Evolutionary conservation across 2,888 invertebrate genomes (phyloP), one percentile per base, ranked within the genome.

Genomic region (Caradrina kadenii): DNA sequence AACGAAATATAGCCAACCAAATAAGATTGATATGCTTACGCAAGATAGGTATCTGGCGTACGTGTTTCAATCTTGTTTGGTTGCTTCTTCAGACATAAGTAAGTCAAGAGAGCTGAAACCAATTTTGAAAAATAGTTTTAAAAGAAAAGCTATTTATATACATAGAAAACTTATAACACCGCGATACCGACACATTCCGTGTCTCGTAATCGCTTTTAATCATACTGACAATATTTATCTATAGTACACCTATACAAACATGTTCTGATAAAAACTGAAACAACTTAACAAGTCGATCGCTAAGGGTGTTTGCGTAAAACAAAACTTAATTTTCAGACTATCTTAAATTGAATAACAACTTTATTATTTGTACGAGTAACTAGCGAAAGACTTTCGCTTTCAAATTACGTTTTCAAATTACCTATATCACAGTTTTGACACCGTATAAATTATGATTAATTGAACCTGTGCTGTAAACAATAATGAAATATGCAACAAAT

Each of bases 291-390:
- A 19, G n/a, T 31, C 19, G 17, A 42, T n/a, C 7, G 49, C 19
- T 26, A 67, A 42, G 15, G 5, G n/a, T 69, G 48, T 54, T 53
- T 21, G 10, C 2, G 22, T 11, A 11, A 21, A 39, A 26, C 2
- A 7, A 53, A 26, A 19, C 53, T 35, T 7, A 39, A 26, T 55
- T 21, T 42, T 11, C 49, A 11, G n/a, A n/a, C 54, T 54, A 15
- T 54, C 13, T 45, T 22, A 69, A 52, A 69, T 58, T 52, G 35
- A 45, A 17, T 49, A 49, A 54, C 15, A 39, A 56, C 31, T 0
- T 55, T 55, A 35, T 61, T 55, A 42, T 13, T 31, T 50, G 7
- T n/a, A n/a, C n/a, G n/a, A n/a, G n/a, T 52, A 56, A 31, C 42
- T 56, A 26, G 13, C 42, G 17, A 31, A 52, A 19, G 10, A 49